These are phyloP conservation scores for Gasterosteus aculeatus DNA, from an alignment of 2,113 vertebrate genomes.

Conservation along the genomic window DNA sequence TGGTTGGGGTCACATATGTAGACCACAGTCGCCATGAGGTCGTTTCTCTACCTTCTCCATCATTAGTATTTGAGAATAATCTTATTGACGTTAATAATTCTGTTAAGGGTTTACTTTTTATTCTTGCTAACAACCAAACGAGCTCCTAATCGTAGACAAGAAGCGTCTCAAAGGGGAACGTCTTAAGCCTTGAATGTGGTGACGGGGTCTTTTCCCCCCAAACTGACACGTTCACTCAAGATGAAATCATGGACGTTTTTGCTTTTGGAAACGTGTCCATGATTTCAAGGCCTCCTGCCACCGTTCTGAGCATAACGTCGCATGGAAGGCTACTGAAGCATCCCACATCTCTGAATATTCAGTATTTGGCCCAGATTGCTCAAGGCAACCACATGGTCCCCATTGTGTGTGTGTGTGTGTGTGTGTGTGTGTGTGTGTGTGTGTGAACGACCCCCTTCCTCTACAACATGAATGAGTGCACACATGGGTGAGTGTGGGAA, in stretches of 20 bases:
- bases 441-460: slow-evolving; percentile 33
- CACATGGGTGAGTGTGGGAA: background rate
- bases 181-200: no score
- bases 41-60: no score
- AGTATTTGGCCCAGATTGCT: background rate
- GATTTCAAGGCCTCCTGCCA: background rate
- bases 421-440: background rate
- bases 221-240: background rate
- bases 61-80: no score
- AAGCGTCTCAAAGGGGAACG: no score
- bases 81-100: no score
- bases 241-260: background rate
- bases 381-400: background rate
- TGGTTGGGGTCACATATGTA: no score
- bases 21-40: no score
- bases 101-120: no score
- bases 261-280: background rate
- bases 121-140: no score
- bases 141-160: no score
- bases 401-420: background rate
- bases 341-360: slow-evolving; percentile 1
- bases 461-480: slow-evolving; percentile 5
- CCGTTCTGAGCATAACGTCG: background rate
- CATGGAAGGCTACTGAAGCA: background rate
- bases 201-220: no score